Evolutionary conservation across 2,888 invertebrate genomes (phyloP), one percentile per base, ranked within the genome.

Genomic region (Epirrita christyi): DNA sequence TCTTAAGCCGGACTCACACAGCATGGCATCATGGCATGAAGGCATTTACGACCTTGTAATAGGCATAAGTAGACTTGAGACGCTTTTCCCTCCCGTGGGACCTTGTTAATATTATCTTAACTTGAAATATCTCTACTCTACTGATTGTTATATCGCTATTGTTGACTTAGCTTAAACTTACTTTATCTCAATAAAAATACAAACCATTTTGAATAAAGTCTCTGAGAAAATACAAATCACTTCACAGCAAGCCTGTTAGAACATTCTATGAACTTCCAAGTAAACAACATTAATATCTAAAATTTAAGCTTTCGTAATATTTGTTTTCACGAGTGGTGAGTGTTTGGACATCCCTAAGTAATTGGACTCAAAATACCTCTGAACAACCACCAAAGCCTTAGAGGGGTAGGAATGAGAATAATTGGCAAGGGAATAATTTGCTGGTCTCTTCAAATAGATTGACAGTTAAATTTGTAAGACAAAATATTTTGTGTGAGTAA

Each of bases 311-410:
- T 32, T 41, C 29, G 15, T 13, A 48, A 41, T 49, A 41, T 49
- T 50, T 56, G 50, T 14, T 38, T 14, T 37, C 27, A 7, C 6
- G 5, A n/a, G 13, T 13, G 38, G 38, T 10, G 21, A 36, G 36
- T 14, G 43, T 42, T 43, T 50, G n/a, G 41, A 32, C 49, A 42
- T 38, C 28, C 27, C 10, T 15, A 29, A 38, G 37, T 29, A 44
- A 51, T 51, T 51, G 44, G 37, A 38, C 28, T 44, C 37, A 44
- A 48, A 43, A 50, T 9, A 29, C 4, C 15, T 43, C 36, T 28
- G 13, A 51, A 51, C 50, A 51, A 28, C 13, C 28, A 21, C 14
- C 6, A 21, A 41, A 41, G 32, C 32, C n/a, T 13, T 29, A n/a
- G 37, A 45, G 46, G 8, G 44, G 14, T 42, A 34, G 15, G 9